Conservation (phyloP, 2,113 vertebrate species). For the Strix uralensis region DNA sequence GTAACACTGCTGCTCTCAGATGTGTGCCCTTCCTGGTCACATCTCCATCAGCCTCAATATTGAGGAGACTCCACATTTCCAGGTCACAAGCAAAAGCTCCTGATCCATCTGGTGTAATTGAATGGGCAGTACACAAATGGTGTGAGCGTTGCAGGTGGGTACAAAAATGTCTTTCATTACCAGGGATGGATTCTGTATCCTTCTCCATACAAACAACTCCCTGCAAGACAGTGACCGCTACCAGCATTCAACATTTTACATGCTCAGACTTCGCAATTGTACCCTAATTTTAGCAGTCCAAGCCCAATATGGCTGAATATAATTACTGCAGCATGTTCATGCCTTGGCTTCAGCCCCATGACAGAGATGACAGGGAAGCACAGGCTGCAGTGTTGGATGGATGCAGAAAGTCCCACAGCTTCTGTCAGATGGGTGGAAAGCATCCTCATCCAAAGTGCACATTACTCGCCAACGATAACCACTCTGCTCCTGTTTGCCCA, state of each 20-base stretch:
- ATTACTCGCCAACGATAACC: not conserved
- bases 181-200: not conserved
- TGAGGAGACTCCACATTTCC: not conserved
- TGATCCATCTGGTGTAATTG: not conserved
- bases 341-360: rapidly evolving
- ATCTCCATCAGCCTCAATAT: not conserved
- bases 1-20: not conserved
- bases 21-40: not conserved
- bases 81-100: not conserved
- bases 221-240: not conserved
- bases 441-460: not conserved
- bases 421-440: not conserved
- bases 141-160: too few species aligned
- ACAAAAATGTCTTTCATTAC: not conserved
- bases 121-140: not conserved
- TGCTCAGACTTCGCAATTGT: not conserved
- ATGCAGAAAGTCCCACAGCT: not conserved
- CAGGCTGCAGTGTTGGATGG: rapidly evolving
- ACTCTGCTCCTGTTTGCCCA: not conserved
- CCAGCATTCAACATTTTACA: not conserved
- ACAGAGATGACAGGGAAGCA: not conserved
- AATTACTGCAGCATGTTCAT: not conserved
- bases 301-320: not conserved
- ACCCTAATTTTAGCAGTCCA: not conserved
- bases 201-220: not conserved